Evolutionary conservation across 2,113 vertebrate genomes (phyloP), one percentile per base, ranked within the genome.

Genomic region (Chrysemys picta): DNA sequence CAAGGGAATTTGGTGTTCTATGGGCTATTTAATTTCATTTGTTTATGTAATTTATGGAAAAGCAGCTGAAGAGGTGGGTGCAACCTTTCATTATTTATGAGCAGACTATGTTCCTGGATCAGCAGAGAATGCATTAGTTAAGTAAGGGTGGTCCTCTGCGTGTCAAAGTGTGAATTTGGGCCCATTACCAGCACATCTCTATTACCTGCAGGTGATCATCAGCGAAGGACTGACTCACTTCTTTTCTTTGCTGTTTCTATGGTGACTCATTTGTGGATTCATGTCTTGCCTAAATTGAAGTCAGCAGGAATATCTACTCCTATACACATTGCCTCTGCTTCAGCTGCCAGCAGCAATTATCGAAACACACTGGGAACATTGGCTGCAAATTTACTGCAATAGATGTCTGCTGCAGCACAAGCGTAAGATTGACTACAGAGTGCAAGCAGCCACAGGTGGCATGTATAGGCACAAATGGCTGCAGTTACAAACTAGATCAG

Each of bases 261-360:
- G 76, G 53, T 79, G 72, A 87, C 72, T 86, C 95, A 94, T 96
- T 97, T 96, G 94, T 95, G 93, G 91, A 96, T 91, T 91, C 95
- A 86, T 89, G 94, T 94, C 89, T 96, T 85, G 93, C 85, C 85
- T 96, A 97, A 97, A 97, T 95, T 96, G 97, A 95, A 96, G 96
- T 87, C 97, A 96, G 97, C 96, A 93, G 97, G 97, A 97, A 62
- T 89, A 93, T 90, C 91, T 95, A 96, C 87, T 96, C 83, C 95
- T 85, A 94, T 89, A 92, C 94, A 92, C 95, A 92, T 89, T 88
- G 91, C 92, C 90, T 90, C 95, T 95, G 80, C 78, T 89, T 93
- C 83, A 83, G 85, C 79, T 96, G 95, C 96, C 97, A 97, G 82
- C 50, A 95, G 90, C 94, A 96, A 96, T 97, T 97, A 96, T 85